Percentiles rank a stretch among this genome's conserved stretches.
phyloP scores from a whole-genome alignment of 2,113 vertebrate genomes.

The Melanotaenia duboulayi region DNA sequence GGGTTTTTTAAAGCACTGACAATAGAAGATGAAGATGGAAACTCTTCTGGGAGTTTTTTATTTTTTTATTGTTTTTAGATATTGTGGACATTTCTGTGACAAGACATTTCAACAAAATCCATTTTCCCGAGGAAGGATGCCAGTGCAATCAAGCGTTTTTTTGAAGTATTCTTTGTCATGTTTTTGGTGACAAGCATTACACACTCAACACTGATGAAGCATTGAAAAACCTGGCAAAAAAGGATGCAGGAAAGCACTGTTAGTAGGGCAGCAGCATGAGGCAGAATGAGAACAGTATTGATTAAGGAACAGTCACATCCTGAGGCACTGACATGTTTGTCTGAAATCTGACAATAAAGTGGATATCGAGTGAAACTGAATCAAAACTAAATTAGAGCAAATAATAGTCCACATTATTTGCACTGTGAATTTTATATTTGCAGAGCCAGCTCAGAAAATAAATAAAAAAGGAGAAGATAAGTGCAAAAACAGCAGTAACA shows the following conservation, averaged over 20 bases:
- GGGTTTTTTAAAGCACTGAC: slow-evolving; percentile 23
- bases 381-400: neutral
- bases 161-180: too few species aligned
- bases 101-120: neutral
- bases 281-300: neutral
- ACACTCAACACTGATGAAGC: neutral
- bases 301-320: slow-evolving; percentile 3
- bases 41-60: neutral
- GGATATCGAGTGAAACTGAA: slow-evolving; percentile 1
- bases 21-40: slow-evolving; percentile 5
- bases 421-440: neutral
- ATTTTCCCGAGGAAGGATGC: slow-evolving; percentile 8
- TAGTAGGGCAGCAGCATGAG: neutral
- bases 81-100: neutral
- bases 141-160: neutral
- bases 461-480: neutral
- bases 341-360: neutral
- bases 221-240: neutral
- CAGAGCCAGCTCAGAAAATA: neutral
- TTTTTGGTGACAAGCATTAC: slow-evolving; percentile 13
- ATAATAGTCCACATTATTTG: neutral
- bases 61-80: neutral
- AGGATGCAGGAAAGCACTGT: neutral
- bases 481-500: neutral
- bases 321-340: neutral